Evolutionary conservation across 1,140 invertebrate genomes (phyloP), one percentile per base, ranked within the genome.

Genomic region (Laodelphax striatellus): DNA sequence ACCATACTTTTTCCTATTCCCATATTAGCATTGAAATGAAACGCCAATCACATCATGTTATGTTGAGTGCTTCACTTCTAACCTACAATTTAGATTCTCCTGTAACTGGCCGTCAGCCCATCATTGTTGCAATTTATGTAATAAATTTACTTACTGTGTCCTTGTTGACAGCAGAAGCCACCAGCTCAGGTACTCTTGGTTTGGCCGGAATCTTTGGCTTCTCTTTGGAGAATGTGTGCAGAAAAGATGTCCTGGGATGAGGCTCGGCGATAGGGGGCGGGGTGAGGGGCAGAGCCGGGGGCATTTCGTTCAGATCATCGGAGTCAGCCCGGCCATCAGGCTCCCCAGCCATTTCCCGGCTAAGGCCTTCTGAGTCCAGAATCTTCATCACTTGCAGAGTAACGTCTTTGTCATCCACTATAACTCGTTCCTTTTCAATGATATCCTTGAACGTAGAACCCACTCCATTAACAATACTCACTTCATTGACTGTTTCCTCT

Each of bases 241-340:
- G 73, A 64, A 88, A 88, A 3, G 86, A 88, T 5, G 80, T 73
- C 24, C 84, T 73, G 0, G 83, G 82, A 43, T 70, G 67, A 3
- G 62, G 58, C 1, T 60, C 58, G 9, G 50, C 53, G 34, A 38
- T 34, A 1, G 62, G 64, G 10, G 66, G 64, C 24, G 63, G 44
- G 13, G 58, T 43, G 14, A 58, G 52, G 0, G 60, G 52, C 22
- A 46, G 44, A n/a, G 55, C 42, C 0, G 85, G 78, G 5, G 65
- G 61, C 17, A 72, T 68, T 72, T 86, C 83, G 4, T 70, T 73
- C 0, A 76, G 72, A 34, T 83, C 81, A 65, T 88, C 85, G 3
- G 87, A 85, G 73, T 89, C 87, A 16, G 86, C 86, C 64, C 83
- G 81, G 6, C 87, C 88, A 64, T 90, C 87, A 0, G 87, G 87